A percentile compares a stretch with the other conserved stretches of the same genome.
These are phyloP conservation scores for Erpetoichthys calabaricus DNA, from an alignment of 2,797 vertebrate species.

Conservation along the genomic window DNA sequence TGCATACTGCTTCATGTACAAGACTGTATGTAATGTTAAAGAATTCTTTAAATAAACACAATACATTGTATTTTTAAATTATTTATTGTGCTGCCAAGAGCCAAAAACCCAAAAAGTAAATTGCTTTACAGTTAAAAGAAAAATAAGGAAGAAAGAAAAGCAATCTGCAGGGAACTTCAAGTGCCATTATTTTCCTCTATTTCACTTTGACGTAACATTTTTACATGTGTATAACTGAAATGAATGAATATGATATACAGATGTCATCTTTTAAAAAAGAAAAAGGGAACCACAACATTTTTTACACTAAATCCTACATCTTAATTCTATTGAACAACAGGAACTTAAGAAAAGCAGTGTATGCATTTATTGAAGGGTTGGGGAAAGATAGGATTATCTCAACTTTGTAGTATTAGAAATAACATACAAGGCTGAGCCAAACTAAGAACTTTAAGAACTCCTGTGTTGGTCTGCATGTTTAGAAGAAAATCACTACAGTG, in stretches of 20 bases:
- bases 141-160: slow-evolving; percentile 42
- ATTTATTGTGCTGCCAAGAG: slow-evolving; percentile 66
- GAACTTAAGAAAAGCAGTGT: slow-evolving; percentile 61
- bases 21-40: too few relatives aligned
- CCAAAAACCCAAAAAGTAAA: slow-evolving; percentile 52
- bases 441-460: too few relatives aligned
- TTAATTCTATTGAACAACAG: slow-evolving; percentile 50
- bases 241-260: slow-evolving; percentile 73
- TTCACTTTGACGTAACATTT: slow-evolving; percentile 70
- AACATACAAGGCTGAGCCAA: too few relatives aligned
- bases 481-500: too few relatives aligned
- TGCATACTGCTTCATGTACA: too few relatives aligned
- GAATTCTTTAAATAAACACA: neutral
- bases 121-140: slow-evolving; percentile 31
- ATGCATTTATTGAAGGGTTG: slow-evolving; percentile 47
- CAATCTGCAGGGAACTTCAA: slow-evolving; percentile 57
- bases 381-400: neutral
- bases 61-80: slow-evolving; percentile 37
- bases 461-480: too few relatives aligned
- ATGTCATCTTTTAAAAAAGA: slow-evolving; percentile 50
- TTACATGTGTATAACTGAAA: slow-evolving; percentile 74
- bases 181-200: slow-evolving; percentile 64
- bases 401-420: too few relatives aligned
- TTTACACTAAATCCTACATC: slow-evolving; percentile 62
- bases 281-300: slow-evolving; percentile 34